A percentile compares a stretch with the other conserved stretches of the same genome.
Evolutionary conservation across 2,797 vertebrate genomes (phyloP).

Genomic region (Tamandua tetradactyla): DNA sequence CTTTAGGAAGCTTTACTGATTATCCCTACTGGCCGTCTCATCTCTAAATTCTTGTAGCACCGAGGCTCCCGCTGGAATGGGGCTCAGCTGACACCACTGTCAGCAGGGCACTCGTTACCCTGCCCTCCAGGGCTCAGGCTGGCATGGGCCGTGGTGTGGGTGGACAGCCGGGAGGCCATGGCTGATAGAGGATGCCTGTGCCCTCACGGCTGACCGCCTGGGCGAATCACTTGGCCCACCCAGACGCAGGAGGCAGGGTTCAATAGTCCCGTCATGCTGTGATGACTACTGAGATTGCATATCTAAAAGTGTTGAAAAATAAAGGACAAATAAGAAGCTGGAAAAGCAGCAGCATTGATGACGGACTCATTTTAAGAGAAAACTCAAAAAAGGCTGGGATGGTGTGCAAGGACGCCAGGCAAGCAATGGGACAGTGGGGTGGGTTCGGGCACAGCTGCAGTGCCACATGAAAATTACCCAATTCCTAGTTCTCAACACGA

Average conservation of each 20-base stretch:
- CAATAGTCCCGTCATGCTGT: not conserved
- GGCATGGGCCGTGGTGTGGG: no score
- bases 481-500: conserved; percentile 67
- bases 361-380: not conserved
- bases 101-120: no score
- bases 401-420: not conserved
- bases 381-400: not conserved
- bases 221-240: not conserved
- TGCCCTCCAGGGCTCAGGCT: not conserved
- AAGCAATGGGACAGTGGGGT: not conserved
- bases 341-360: not conserved
- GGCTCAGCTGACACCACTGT: no score
- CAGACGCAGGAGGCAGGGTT: not conserved
- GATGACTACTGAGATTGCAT: not conserved
- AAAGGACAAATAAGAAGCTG: not conserved
- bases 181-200: no score
- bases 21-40: no score
- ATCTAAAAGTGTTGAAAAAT: not conserved
- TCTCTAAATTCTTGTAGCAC: no score
- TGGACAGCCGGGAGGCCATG: no score
- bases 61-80: no score
- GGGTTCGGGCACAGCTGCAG: not conserved
- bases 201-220: not conserved
- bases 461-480: conserved; percentile 39
- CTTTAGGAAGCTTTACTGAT: no score